A percentile compares a stretch with the other conserved stretches of the same genome.
phyloP scores from a whole-genome alignment of 2,888 invertebrate genomes.

The Aleiodes leptofemur region DNA sequence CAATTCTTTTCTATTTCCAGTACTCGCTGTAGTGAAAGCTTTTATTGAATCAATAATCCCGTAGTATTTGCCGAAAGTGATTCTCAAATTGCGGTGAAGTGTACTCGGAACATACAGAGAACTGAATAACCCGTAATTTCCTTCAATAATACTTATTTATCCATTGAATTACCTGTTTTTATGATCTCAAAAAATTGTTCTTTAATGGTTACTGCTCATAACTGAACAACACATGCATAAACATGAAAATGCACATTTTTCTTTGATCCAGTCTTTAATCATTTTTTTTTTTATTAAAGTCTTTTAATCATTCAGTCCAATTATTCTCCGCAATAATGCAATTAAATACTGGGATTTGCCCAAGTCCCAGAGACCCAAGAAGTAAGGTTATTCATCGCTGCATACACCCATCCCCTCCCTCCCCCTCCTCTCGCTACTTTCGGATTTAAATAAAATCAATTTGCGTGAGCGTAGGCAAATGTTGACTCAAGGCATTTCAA shows the following conservation, averaged over 20 bases:
- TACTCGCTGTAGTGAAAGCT: too few species aligned
- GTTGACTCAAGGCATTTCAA: conserved; percentile 73
- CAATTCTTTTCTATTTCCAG: too few species aligned
- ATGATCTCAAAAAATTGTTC: conserved; percentile 1
- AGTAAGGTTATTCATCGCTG: conserved; percentile 47
- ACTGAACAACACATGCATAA: not conserved
- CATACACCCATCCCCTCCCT: conserved; percentile 31
- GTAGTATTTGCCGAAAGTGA: not conserved
- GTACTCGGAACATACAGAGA: not conserved
- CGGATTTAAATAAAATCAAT: conserved; percentile 74
- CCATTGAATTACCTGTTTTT: not conserved
- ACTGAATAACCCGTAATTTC: not conserved
- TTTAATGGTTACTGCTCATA: not conserved
- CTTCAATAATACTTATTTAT: not conserved
- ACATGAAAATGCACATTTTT: not conserved
- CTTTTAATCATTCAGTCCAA: conserved; percentile 59
- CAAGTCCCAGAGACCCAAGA: conserved; percentile 48
- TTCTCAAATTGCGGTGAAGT: not conserved
- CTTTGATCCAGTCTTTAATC: conserved; percentile 49
- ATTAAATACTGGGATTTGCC: conserved; percentile 63
- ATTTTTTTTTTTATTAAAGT: conserved; percentile 43
- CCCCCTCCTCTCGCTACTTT: conserved; percentile 64
- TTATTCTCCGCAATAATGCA: conserved; percentile 65
- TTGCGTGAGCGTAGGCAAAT: conserved; percentile 72
- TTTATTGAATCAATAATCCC: too few species aligned